These are phyloP conservation scores for Oreotrochilus melanogaster DNA, from an alignment of 2,113 vertebrate genomes.

Conservation along the genomic window DNA sequence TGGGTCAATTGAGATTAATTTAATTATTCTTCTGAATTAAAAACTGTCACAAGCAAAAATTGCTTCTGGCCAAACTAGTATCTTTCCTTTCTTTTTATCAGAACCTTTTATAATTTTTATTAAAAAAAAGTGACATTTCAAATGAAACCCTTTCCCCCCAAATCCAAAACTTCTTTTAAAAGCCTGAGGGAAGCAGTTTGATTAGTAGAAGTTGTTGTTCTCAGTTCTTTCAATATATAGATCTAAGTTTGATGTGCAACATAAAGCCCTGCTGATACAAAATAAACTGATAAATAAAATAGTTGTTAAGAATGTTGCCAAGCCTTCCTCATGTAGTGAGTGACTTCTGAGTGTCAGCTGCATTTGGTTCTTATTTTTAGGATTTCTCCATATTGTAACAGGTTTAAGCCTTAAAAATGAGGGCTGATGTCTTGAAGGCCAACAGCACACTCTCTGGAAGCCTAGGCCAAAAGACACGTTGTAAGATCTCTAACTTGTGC, in stretches of 20 bases:
- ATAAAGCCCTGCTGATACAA: conserved; percentile 8
- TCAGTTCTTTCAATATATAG: background rate
- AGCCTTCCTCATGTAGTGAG: background rate
- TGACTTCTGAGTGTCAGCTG: background rate
- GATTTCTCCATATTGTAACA: background rate
- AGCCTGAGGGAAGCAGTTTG: background rate
- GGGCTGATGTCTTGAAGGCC: background rate
- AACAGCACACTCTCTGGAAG: background rate
- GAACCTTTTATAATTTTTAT: background rate
- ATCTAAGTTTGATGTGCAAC: background rate
- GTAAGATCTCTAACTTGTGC: background rate
- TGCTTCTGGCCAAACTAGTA: background rate
- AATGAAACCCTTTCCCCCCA: background rate
- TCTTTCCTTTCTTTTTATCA: background rate
- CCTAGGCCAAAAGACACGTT: background rate
- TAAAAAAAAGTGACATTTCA: background rate
- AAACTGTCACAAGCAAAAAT: background rate
- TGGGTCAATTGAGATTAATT: background rate
- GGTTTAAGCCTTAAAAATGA: background rate
- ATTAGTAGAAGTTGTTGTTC: background rate
- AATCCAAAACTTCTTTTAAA: background rate
- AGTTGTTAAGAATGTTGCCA: conserved; percentile 46
- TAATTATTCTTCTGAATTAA: background rate
- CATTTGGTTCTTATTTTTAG: conserved; percentile 29
- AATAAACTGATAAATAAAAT: conserved; percentile 61